These are phyloP conservation scores for Myotis lucifugus DNA, from an alignment of 2,113 vertebrate species.

Conservation along the genomic window DNA sequence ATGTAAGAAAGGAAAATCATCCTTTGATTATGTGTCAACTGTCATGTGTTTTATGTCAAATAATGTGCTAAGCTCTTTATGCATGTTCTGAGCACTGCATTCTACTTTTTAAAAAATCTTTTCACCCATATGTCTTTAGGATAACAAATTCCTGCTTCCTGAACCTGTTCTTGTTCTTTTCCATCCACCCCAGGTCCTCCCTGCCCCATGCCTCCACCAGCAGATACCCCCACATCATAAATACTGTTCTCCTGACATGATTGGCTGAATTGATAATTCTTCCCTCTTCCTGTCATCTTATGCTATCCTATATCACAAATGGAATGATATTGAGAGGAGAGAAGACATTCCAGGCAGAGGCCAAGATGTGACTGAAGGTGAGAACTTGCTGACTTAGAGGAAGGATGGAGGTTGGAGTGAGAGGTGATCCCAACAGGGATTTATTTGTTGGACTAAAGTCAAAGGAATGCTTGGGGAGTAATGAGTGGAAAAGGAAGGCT, in stretches of 20 bases:
- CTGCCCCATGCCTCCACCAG: too few species aligned
- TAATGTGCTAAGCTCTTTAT: not conserved
- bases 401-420: not conserved
- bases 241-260: not conserved
- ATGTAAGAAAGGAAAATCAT: not conserved
- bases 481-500: not conserved
- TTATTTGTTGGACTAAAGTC: not conserved
- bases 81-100: not conserved
- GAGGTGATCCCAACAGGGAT: not conserved
- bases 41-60: too few species aligned
- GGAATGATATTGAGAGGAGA: not conserved
- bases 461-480: not conserved
- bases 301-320: not conserved
- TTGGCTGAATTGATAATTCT: too few species aligned
- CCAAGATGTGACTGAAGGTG: not conserved
- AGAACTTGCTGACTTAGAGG: not conserved
- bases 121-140: not conserved
- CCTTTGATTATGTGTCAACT: not conserved
- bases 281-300: not conserved
- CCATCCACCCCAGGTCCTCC: not conserved
- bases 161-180: not conserved
- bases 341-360: not conserved
- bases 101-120: not conserved
- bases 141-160: not conserved
- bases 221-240: not conserved